These are phyloP conservation scores for Therioaphis trifolii DNA, from an alignment of 2,888 invertebrate species.

Conservation along the genomic window DNA sequence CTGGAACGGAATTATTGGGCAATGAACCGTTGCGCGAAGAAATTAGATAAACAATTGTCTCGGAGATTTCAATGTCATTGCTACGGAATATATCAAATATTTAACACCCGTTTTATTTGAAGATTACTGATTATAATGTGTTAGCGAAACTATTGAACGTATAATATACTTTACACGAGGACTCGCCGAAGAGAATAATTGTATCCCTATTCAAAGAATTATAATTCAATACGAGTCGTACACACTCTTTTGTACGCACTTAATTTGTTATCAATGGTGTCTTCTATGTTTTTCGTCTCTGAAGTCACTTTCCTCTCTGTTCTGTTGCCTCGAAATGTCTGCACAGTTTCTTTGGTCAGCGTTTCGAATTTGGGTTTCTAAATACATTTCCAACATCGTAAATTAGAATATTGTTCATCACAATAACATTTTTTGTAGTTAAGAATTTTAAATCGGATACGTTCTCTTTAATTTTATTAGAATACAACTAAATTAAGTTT, in stretches of 20 bases:
- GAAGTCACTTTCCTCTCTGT: conserved; percentile 75
- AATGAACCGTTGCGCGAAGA: conserved; percentile 40
- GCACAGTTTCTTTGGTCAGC: conserved; percentile 76
- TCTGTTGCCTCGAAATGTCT: conserved; percentile 75
- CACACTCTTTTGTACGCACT: neutral
- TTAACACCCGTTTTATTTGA: too few species aligned
- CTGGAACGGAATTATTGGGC: conserved; percentile 20
- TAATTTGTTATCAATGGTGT: conserved; percentile 39
- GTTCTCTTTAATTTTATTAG: too few species aligned
- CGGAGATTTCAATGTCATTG: conserved; percentile 18
- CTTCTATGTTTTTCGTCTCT: conserved; percentile 71
- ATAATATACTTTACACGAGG: neutral
- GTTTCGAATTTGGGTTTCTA: conserved; percentile 76
- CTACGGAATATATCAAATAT: neutral
- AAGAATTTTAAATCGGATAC: too few species aligned
- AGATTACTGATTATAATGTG: neutral
- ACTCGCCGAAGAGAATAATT: neutral
- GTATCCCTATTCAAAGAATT: neutral
- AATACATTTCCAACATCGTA: too few species aligned
- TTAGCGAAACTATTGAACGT: neutral
- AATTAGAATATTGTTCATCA: too few species aligned
- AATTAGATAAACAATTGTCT: conserved; percentile 40
- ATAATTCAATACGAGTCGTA: neutral
- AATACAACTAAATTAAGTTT: too few species aligned
- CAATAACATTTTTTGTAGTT: too few species aligned